Conservation (phyloP, 1,140 invertebrate genomes). For the Drosophila aff. region DNA sequence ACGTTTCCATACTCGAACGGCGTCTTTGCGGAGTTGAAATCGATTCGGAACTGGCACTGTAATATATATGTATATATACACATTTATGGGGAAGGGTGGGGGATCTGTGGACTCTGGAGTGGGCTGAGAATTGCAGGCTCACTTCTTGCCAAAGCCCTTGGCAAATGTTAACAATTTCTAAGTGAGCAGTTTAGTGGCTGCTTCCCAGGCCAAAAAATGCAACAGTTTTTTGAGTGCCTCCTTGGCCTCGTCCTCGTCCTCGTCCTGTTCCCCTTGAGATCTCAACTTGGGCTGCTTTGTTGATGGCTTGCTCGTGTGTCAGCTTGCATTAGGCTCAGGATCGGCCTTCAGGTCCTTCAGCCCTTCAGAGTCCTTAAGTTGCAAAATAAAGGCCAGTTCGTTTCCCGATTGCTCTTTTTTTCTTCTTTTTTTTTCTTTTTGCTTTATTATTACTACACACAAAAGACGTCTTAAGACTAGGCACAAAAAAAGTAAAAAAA, state of each 20-base stretch:
- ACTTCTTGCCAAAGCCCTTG: conserved; percentile 32
- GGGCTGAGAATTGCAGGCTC: conserved; percentile 1
- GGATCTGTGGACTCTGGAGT: neutral
- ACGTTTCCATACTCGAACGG: conserved; percentile 50
- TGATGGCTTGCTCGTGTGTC: conserved; percentile 64
- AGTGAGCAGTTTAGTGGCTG: conserved; percentile 75
- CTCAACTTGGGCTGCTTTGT: conserved; percentile 9
- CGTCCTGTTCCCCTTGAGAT: conserved; percentile 29
- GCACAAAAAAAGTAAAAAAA: conserved; percentile 63
- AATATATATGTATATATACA: neutral
- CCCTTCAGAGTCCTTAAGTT: conserved; percentile 28
- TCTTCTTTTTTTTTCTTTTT: conserved; percentile 43
- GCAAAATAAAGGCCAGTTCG: conserved; percentile 46
- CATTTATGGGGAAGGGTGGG: neutral
- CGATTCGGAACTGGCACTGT: conserved; percentile 21
- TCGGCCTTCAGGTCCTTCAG: conserved; percentile 17
- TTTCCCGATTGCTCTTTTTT: conserved; percentile 58
- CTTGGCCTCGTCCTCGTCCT: conserved; percentile 14
- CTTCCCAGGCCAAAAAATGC: conserved; percentile 75
- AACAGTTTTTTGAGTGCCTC: conserved; percentile 69
- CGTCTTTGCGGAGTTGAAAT: conserved; percentile 29
- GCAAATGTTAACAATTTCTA: conserved; percentile 79
- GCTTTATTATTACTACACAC: conserved; percentile 72
- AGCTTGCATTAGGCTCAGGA: conserved; percentile 74
- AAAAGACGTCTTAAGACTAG: conserved; percentile 75